phyloP scores from a whole-genome alignment of 2,797 vertebrate genomes.

The Xiphophorus birchmanni region DNA sequence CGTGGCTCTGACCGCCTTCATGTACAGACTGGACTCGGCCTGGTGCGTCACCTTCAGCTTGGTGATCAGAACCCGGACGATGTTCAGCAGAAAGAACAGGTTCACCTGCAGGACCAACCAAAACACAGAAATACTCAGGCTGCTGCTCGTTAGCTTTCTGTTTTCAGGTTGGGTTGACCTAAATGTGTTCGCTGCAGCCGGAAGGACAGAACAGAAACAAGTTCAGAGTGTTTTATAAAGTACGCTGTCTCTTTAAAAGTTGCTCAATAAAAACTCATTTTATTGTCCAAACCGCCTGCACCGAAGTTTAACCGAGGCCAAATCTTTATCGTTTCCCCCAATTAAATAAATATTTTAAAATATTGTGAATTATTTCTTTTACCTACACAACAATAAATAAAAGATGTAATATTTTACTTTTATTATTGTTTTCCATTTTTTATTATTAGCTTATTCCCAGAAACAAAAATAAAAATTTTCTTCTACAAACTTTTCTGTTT shows the following conservation, averaged over 20 bases:
- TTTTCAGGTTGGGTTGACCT: not conserved
- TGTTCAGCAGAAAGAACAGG: constrained; percentile 95
- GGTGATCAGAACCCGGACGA: constrained; percentile 96
- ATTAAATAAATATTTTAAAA: no score
- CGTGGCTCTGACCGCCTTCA: constrained; percentile 97
- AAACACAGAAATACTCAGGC: not conserved
- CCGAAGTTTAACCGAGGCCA: no score
- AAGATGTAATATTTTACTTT: no score
- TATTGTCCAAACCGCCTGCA: no score
- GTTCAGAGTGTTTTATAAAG: not conserved
- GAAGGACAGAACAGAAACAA: not conserved
- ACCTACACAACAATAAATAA: no score
- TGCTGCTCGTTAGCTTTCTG: not conserved
- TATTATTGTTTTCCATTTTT: no score
- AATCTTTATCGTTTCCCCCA: no score
- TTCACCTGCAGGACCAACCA: constrained; percentile 83
- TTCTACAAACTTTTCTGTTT: no score
- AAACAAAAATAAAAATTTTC: no score
- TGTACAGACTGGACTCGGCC: constrained; percentile 96
- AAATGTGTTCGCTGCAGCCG: not conserved
- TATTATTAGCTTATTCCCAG: no score
- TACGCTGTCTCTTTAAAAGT: not conserved
- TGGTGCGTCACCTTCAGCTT: constrained; percentile 97
- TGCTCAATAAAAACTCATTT: not conserved
- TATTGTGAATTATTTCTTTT: no score